A percentile compares a stretch with the other conserved stretches of the same genome.
phyloP scores from a whole-genome alignment of 1,140 invertebrate genomes.

The Megalopta genalis region DNA sequence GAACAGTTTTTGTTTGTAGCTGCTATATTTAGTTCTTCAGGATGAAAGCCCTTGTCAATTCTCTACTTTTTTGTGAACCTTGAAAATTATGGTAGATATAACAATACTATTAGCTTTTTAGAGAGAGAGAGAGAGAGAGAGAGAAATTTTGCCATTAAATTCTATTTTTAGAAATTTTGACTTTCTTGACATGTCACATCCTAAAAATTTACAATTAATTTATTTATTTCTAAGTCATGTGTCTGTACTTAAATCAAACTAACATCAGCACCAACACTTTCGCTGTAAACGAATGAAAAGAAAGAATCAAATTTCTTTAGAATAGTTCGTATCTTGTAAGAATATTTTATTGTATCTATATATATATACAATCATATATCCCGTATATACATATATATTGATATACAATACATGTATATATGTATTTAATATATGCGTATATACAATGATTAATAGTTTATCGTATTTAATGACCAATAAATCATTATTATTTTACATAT shows the following conservation, averaged over 20 bases:
- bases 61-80: no score
- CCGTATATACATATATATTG: slow-evolving; percentile 52
- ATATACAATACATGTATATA: slow-evolving; percentile 46
- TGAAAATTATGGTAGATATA: no score
- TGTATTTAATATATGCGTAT: slow-evolving; percentile 34
- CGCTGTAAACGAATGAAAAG: slow-evolving; percentile 20
- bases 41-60: no score
- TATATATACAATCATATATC: slow-evolving; percentile 46
- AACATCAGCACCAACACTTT: not conserved
- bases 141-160: no score
- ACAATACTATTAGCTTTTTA: no score
- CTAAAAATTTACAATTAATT: no score
- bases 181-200: no score
- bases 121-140: no score
- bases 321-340: slow-evolving; percentile 52
- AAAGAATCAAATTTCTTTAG: slow-evolving; percentile 38
- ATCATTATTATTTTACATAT: slow-evolving; percentile 43
- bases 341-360: slow-evolving; percentile 66
- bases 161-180: no score
- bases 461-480: slow-evolving; percentile 36
- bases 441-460: slow-evolving; percentile 43
- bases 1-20: no score
- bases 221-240: slow-evolving; percentile 3
- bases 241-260: slow-evolving; percentile 48
- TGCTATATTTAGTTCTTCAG: no score